Evolutionary conservation across 2,797 vertebrate genomes (phyloP), one percentile per base, ranked within the genome.

Genomic region (Darevskia mixta): DNA sequence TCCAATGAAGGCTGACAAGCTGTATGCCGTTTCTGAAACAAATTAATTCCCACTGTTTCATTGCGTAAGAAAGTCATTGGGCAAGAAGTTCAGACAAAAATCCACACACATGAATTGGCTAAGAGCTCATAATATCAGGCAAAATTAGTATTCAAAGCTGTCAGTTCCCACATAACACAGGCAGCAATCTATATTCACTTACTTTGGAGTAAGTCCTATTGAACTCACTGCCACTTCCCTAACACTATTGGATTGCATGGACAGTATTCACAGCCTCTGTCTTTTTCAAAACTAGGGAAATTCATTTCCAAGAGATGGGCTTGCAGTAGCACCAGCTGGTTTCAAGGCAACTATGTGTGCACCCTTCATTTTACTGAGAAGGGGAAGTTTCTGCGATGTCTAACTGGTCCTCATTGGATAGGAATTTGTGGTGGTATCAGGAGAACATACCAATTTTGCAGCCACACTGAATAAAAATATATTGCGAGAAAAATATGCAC

Each of bases 1-100:
- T 83, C 80, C 87, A 89, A 86, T 4, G 9, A 90, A 64, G 58
- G 93, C 35, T 58, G 83, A 93, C 85, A 94, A 90, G 72, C 78
- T 89, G 69, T 3, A 5, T 55, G 79, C 87, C 88, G 80, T 86
- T 90, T 90, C 91, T 82, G 89, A 92, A 93, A 88, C 84, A 49
- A 93, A 87, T 86, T 91, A 86, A 92, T 90, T 89, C 61, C 27
- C 67, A 66, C 82, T 61, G 29, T 75, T 88, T 91, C 77, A 77
- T 69, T 0, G 45, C 58, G 27, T 83, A 72, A 90, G 85, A 29
- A 81, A 78, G 79, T 25, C 90, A 89, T 82, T 75, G 32, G 0
- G 0, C 9, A 43, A 91, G 69, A 15, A 86, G 64, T 20, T 35
- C 5, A 17, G 82, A 89, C 64, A 82, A 91, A 78, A 86, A 13